Evolutionary conservation across 2,113 vertebrate genomes (phyloP), one percentile per base, ranked within the genome.

Genomic region (Sterrhoptilus dennistouni): DNA sequence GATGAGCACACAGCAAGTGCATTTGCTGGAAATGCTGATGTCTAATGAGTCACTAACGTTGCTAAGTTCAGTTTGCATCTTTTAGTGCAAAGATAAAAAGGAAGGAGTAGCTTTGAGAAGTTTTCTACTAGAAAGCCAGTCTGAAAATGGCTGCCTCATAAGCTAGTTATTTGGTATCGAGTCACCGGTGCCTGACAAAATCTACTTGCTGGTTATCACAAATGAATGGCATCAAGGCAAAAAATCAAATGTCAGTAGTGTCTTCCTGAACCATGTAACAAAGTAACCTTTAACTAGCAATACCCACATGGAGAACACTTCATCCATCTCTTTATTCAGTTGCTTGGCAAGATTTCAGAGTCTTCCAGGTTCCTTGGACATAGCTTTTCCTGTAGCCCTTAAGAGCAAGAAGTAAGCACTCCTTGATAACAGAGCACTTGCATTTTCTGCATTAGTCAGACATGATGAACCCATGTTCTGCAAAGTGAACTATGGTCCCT

Each of bases 21-120:
- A 88, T 72, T 69, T 93, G 74, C 82, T 86, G 71, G 36, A 95
- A 96, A 23, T 10, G 23, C 57, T 82, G 45, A 64, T 6, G 19
- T 35, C 54, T 69, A 65, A 71, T 60, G 83, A 80, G 81, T 87
- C 22, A 3, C 31, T 17, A 72, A 36, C 50, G 21, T 20, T 42
- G 36, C 25, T 27, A 53, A 83, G 11, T 45, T 96, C 75, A 63
- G 63, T 36, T 59, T 47, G 36, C n/a, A 53, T 54, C 74, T 71
- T 63, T 25, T 44, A 72, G n/a, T 28, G 70, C 57, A 86, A 36
- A 87, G 28, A 63, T 31, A 71, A 15, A 69, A 83, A 71, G 19
- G 12, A 69, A 66, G 14, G 4, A 94, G 17, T n/a, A 25, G 12
- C 22, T 89, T 71, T 38, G 47, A 70, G 33, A 70, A 38, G 15